Evolutionary conservation across 92 coral and sea anemone species (phyloP).

Genomic region (Epizoanthus stellaris): DNA sequence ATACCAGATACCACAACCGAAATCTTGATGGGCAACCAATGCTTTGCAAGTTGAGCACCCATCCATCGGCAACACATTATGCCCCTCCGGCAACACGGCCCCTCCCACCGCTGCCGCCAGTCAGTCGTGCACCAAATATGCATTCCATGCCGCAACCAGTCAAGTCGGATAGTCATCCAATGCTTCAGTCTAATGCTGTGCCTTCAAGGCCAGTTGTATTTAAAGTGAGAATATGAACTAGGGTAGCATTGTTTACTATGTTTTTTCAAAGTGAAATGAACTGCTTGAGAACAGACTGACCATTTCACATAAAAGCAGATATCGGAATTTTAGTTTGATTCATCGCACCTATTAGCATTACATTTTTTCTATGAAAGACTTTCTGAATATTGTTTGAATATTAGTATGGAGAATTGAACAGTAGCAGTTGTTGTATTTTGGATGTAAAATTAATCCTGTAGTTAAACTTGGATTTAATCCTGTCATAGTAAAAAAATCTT

Average conservation of each 20-base stretch:
- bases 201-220: conserved; percentile 80
- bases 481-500: no score
- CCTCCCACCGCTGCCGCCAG: conserved; percentile 70
- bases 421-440: no score
- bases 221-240: conserved; percentile 76
- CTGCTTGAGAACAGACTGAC: no score
- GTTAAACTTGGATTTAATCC: no score
- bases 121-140: conserved; percentile 30
- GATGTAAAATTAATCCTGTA: no score
- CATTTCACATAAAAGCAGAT: no score
- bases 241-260: not conserved
- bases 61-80: conserved; percentile 63
- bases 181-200: not conserved
- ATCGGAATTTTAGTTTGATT: no score
- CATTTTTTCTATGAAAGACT: no score
- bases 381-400: no score
- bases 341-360: no score
- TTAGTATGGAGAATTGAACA: no score
- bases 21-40: conserved; percentile 95
- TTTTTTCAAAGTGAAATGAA: no score
- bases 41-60: conserved; percentile 78
- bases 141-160: conserved; percentile 41
- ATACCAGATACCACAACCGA: conserved; percentile 77
- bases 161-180: conserved; percentile 18
- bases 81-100: conserved; percentile 67